Evolutionary conservation across 1,140 invertebrate species (phyloP), one percentile per base, ranked within the genome.

Genomic region (Orchesella cincta): DNA sequence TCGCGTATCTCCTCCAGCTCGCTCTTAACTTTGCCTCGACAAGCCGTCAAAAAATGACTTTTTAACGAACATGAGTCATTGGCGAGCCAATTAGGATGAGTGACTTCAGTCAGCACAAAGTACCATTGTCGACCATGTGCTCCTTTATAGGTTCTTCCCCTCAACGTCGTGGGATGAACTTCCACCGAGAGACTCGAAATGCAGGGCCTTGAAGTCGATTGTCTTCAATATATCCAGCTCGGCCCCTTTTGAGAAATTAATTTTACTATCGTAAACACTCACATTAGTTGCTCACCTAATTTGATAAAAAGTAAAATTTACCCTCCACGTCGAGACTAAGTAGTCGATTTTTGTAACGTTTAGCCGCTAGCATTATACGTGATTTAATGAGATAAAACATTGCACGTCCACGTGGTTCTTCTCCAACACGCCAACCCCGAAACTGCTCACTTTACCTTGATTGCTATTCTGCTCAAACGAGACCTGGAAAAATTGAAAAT

Each of bases 361-460:
- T 73, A 28, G 26, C 39, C 12, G 87, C 87, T 18, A 85, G 77
- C 39, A 88, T 82, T 82, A 70, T 87, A 85, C 16, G 87, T 84
- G 33, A 84, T 84, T 84, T 0, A 89, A 82, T 3, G 88, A 88
- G 75, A 88, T n/a, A n/a, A 88, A 86, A 80, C 88, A 89, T 76
- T 89, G 87, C n/a, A 88, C 86, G 28, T 83, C 78, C 5, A 85
- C 78, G 51, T 80, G 77, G 29, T 75, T 82, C 8, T 75, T 76
- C n/a, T 79, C 75, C 5, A 51, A n/a, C 39, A 77, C 73, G 16
- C 79, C 81, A 54, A 77, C 73, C 0, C 80, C 74, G 28, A 74
- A 62, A 23, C 62, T 67, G 20, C 81, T 81, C 18, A 86, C 84
- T 73, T 83, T 83, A 1, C 85, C 85, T 77, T 83, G 80, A 73